These are phyloP conservation scores for Drosophila setosimentum DNA, from an alignment of 2,888 invertebrate genomes.

Conservation along the genomic window DNA sequence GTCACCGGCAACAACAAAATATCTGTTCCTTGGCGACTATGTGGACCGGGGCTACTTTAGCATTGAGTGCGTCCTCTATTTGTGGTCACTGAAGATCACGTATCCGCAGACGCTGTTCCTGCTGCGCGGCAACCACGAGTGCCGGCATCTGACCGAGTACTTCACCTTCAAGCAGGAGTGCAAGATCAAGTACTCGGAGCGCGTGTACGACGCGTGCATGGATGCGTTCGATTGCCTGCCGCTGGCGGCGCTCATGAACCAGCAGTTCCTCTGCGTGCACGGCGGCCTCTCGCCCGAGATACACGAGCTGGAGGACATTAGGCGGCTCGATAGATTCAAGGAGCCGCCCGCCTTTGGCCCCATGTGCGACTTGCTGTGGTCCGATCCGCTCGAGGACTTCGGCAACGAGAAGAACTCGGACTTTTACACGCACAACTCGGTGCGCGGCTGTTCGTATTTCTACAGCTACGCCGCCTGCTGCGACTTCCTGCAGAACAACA, in stretches of 20 bases:
- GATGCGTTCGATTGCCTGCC: conserved; percentile 99
- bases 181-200: conserved; percentile 99
- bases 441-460: conserved; percentile 99
- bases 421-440: conserved; percentile 99
- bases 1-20: conserved; percentile 98
- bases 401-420: conserved; percentile 98
- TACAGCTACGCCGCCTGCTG: conserved; percentile 99
- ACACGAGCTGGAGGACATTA: conserved; percentile 99
- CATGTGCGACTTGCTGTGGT: conserved; percentile 99
- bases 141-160: conserved; percentile 99
- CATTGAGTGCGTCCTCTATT: conserved; percentile 96
- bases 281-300: conserved; percentile 99
- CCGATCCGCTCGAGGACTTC: conserved; percentile 99
- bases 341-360: conserved; percentile 99
- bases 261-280: conserved; percentile 99
- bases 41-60: conserved; percentile 98
- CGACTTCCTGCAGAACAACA: conserved; percentile 99
- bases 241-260: conserved; percentile 99
- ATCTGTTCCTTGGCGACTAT: conserved; percentile 99
- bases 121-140: conserved; percentile 99
- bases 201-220: conserved; percentile 99
- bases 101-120: conserved; percentile 99
- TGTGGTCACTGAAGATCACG: conserved; percentile 99
- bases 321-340: conserved; percentile 99
- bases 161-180: conserved; percentile 99